phyloP scores from a whole-genome alignment of 1,140 invertebrate genomes.

The Zaprionus gabonicus region DNA sequence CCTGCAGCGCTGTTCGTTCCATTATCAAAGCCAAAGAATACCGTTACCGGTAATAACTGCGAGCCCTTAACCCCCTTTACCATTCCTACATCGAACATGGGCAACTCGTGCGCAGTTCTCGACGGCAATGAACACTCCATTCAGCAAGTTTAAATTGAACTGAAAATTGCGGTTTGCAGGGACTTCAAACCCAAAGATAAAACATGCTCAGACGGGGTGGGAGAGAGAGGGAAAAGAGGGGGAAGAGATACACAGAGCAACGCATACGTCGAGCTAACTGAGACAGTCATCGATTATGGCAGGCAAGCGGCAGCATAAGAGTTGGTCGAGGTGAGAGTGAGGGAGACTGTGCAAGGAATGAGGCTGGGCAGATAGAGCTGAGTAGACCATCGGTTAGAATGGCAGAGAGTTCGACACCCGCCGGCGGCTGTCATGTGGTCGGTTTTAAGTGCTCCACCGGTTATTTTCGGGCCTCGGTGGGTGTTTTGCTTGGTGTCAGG shows the following conservation, averaged over 20 bases:
- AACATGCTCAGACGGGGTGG: conserved; percentile 8
- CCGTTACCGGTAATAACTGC: conserved; percentile 15
- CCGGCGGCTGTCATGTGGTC: conserved; percentile 71
- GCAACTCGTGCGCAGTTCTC: not conserved
- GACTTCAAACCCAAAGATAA: conserved; percentile 28
- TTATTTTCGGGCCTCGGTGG: conserved; percentile 68
- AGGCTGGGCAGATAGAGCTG: not conserved
- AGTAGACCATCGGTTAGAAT: not conserved
- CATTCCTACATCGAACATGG: not conserved
- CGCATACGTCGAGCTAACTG: conserved; percentile 2
- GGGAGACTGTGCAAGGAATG: not conserved
- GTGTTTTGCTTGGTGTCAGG: conserved; percentile 47
- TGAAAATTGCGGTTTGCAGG: conserved; percentile 61
- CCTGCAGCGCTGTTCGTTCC: not conserved
- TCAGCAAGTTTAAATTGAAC: conserved; percentile 70
- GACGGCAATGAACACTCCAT: conserved; percentile 58
- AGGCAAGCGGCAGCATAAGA: conserved; percentile 27
- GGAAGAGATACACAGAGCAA: not conserved
- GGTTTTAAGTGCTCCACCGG: conserved; percentile 76
- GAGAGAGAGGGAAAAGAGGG: not conserved
- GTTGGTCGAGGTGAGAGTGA: not conserved
- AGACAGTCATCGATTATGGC: conserved; percentile 57
- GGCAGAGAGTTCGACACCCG: conserved; percentile 26
- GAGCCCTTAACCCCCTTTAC: not conserved
- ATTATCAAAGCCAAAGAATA: conserved; percentile 12